phyloP scores from a whole-genome alignment of 1,140 invertebrate genomes.

The Cyphomyrmex costatus region DNA sequence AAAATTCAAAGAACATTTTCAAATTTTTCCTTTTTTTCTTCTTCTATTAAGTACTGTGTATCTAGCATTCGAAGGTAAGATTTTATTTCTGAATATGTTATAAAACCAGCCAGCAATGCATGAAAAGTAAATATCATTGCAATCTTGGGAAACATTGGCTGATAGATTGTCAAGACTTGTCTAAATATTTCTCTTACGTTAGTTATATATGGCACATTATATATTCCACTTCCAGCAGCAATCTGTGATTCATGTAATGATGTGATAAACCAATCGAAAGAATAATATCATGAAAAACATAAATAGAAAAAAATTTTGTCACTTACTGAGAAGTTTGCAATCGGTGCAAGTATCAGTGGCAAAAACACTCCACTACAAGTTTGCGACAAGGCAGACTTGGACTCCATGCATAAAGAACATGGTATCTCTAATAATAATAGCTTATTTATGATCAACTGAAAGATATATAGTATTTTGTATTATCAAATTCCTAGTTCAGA shows the following conservation, averaged over 20 bases:
- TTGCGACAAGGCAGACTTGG: constrained; percentile 83
- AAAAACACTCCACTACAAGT: constrained; percentile 80
- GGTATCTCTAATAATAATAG: constrained; percentile 82
- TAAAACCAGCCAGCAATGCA: constrained; percentile 1
- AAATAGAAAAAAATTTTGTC: not conserved
- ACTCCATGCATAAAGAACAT: constrained; percentile 87
- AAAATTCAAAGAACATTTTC: not conserved
- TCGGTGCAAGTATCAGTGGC: constrained; percentile 85
- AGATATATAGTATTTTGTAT: constrained; percentile 29
- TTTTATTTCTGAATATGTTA: constrained; percentile 28
- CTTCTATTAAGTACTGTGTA: not conserved
- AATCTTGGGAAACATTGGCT: constrained; percentile 26
- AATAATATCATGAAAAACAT: not conserved
- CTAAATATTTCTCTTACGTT: constrained; percentile 81
- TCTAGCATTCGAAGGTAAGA: constrained; percentile 16
- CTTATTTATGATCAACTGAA: constrained; percentile 84
- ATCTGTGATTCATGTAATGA: constrained; percentile 82
- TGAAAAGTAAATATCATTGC: constrained; percentile 26
- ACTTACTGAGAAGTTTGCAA: constrained; percentile 85
- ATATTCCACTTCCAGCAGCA: constrained; percentile 82
- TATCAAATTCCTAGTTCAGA: not conserved
- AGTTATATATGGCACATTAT: constrained; percentile 83
- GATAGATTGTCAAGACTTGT: not conserved
- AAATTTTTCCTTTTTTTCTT: not conserved
- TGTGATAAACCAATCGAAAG: not conserved